These are phyloP conservation scores for Aurelia coerulea DNA, from an alignment of 30 jellyfish, hydroid and myxozoan genomes.

Conservation along the genomic window DNA sequence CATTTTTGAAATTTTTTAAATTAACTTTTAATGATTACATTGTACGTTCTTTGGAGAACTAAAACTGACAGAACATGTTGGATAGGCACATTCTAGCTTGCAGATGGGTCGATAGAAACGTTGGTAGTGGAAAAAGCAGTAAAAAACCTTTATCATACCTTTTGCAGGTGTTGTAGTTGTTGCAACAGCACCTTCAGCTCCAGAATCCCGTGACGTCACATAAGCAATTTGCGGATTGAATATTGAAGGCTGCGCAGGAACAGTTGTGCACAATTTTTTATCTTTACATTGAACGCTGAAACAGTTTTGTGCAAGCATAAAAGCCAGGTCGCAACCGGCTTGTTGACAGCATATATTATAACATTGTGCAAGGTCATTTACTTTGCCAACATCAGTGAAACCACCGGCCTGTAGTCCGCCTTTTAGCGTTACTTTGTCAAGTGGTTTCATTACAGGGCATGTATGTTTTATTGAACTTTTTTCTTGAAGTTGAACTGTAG, in stretches of 20 bases:
- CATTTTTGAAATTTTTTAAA: too few relatives aligned
- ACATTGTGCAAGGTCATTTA: conserved; percentile 83
- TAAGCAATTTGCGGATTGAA: conserved; percentile 97
- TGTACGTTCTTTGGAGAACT: too few relatives aligned
- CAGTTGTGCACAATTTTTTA: conserved; percentile 82
- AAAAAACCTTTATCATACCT: conserved; percentile 1
- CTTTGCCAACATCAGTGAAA: conserved; percentile 98
- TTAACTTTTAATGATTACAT: too few relatives aligned
- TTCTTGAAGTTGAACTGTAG: conserved; percentile 83
- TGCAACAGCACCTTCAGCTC: conserved; percentile 46
- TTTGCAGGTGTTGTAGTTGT: conserved; percentile 12
- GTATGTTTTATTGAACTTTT: conserved; percentile 59
- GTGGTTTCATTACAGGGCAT: conserved; percentile 86
- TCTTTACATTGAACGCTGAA: conserved; percentile 97
- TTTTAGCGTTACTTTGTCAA: conserved; percentile 90
- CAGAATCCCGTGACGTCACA: conserved; percentile 63
- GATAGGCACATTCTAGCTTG: too few relatives aligned
- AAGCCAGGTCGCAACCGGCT: conserved; percentile 94
- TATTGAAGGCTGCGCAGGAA: conserved; percentile 98
- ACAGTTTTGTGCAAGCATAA: conserved; percentile 96
- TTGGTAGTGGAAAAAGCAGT: too few relatives aligned
- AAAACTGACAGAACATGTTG: too few relatives aligned
- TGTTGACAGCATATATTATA: conserved; percentile 98
- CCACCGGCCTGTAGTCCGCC: conserved; percentile 99
- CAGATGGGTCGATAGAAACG: too few relatives aligned